Base-by-base conservation (phyloP, 2,797 vertebrate species). In the Euthynnus affinis region DNA sequence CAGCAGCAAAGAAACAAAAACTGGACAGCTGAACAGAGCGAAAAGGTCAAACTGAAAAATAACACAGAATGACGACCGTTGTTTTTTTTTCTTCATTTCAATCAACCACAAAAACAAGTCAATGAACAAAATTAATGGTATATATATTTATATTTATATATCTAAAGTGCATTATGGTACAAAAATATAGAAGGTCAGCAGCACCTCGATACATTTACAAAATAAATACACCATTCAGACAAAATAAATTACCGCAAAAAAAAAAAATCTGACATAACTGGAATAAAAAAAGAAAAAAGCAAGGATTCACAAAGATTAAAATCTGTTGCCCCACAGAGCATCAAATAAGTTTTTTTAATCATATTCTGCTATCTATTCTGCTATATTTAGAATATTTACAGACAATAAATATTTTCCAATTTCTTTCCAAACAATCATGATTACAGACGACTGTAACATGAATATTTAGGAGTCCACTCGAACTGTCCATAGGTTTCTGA, bases 91-190 rank as follows among this genome's bases (percentile, higher is more conserved):
- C 96, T 96, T 96, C 94, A 95, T 94, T 94, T 95, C 95, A 95
- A 91, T 94, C 90, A 94, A 95, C 93, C 95, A 97, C 95, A 95
- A 95, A 93, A 95, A 92, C 82, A 94, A 92, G 86, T 95, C 94
- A 95, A 92, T 93, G 92, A 92, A 94, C 95, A 94, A 93, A 87
- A 93, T 93, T 93, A 95, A 92, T 96, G 92, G 90, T 91, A 90
- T 93, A 96, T 96, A 96, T 96, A 96, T 97, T 91, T 94, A 96
- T 96, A 96, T 95, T 94, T 91, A 96, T 96, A 97, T 96, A 95
- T 95, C 95, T 98, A 99, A 98, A 99, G 98, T 99, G 97, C 98
- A 97, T 97, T 97, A 98, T 96, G 94, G 98, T 98, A 98, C 96
- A 97, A 98, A 97, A 95, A 95, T 96, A 96, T 95, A 97, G 95